These are phyloP conservation scores for Carduelis carduelis DNA, from an alignment of 2,797 vertebrate species.

Conservation along the genomic window DNA sequence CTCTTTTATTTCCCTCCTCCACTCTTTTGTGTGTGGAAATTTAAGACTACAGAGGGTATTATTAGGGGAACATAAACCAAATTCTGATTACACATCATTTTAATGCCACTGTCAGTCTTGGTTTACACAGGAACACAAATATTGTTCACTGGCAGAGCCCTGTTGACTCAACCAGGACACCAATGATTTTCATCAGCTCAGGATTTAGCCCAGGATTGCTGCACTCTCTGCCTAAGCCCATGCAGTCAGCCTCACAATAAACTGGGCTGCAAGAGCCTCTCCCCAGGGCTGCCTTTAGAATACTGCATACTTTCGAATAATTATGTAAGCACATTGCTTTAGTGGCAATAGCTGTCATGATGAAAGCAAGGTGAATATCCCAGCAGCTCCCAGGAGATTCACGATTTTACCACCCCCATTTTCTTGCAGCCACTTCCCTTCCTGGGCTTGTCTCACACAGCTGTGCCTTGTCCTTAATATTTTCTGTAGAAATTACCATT, in stretches of 20 bases:
- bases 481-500: background rate
- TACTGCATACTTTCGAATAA: background rate
- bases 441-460: background rate
- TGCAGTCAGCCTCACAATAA: background rate
- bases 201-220: background rate
- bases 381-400: background rate
- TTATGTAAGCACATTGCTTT: background rate
- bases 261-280: background rate
- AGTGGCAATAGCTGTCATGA: background rate
- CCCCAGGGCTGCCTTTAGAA: background rate
- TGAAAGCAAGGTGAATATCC: background rate
- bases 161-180: rapidly evolving
- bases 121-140: background rate
- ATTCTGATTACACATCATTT: background rate
- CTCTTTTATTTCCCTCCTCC: background rate
- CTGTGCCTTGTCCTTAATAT: background rate
- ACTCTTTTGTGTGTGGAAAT: background rate
- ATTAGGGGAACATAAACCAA: background rate
- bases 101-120: background rate
- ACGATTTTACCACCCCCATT: rapidly evolving
- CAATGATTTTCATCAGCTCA: background rate
- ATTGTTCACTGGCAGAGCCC: background rate
- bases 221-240: background rate
- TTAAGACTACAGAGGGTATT: background rate
- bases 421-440: background rate